Conservation (phyloP, 2,797 vertebrate species). For the Sebastes flavidus region DNA sequence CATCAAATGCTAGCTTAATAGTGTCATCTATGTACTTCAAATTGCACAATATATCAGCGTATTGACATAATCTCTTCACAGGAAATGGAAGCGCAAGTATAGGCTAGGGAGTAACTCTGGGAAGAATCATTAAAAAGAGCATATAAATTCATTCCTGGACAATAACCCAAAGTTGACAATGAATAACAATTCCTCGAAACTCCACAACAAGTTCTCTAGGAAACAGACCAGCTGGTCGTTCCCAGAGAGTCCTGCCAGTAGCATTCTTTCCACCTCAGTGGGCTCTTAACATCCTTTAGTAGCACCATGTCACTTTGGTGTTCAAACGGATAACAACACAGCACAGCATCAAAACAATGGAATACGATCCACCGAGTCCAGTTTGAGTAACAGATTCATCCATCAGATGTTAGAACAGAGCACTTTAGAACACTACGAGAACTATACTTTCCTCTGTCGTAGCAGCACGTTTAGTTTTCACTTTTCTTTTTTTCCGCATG, state of each 20-base stretch:
- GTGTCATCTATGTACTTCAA: rapidly evolving
- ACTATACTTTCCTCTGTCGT: too few species aligned
- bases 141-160: background rate
- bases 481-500: too few species aligned
- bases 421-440: too few species aligned
- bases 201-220: slow-evolving; percentile 46
- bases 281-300: background rate
- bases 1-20: background rate
- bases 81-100: background rate
- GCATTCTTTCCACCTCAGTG: slow-evolving; percentile 2
- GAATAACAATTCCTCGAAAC: slow-evolving; percentile 44
- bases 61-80: background rate
- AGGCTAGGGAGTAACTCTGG: background rate
- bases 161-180: background rate
- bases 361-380: too few species aligned
- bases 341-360: too few species aligned
- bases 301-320: background rate
- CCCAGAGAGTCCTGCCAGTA: slow-evolving; percentile 14
- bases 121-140: background rate
- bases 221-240: slow-evolving; percentile 29
- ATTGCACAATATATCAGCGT: background rate
- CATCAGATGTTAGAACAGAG: too few species aligned
- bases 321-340: background rate
- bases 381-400: too few species aligned
- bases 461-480: too few species aligned